Conservation (phyloP, 2,113 vertebrate species). For the Pelmatolapia mariae region DNA sequence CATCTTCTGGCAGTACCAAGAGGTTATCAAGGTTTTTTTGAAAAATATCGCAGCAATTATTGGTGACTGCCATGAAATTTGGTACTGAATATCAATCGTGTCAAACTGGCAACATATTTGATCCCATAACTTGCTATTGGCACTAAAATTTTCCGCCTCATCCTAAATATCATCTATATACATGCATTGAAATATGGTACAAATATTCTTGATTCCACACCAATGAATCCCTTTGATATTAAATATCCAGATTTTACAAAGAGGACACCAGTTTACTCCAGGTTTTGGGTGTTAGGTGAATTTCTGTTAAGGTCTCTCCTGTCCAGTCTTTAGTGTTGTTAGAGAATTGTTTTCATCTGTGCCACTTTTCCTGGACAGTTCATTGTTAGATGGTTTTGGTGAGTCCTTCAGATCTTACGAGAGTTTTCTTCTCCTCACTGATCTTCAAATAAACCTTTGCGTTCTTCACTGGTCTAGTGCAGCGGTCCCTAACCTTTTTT, state of each 20-base stretch:
- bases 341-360: too few species aligned
- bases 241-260: not conserved
- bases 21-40: accelerated
- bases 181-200: not conserved
- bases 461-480: not conserved
- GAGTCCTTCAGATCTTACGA: not conserved
- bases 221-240: not conserved
- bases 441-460: not conserved
- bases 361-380: not conserved
- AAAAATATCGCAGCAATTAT: not conserved
- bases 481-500: accelerated
- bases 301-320: not conserved
- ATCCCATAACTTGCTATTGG: not conserved
- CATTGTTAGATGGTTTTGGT: not conserved
- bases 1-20: not conserved
- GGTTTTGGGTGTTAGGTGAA: not conserved
- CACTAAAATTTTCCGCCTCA: not conserved
- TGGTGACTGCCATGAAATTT: not conserved
- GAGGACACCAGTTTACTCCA: not conserved
- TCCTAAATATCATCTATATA: not conserved
- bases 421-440: not conserved
- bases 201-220: not conserved
- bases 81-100: not conserved
- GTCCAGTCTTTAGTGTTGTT: not conserved
- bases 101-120: not conserved